Conservation (phyloP, 2,797 vertebrate species). For the Pangasius sanitwongsei region DNA sequence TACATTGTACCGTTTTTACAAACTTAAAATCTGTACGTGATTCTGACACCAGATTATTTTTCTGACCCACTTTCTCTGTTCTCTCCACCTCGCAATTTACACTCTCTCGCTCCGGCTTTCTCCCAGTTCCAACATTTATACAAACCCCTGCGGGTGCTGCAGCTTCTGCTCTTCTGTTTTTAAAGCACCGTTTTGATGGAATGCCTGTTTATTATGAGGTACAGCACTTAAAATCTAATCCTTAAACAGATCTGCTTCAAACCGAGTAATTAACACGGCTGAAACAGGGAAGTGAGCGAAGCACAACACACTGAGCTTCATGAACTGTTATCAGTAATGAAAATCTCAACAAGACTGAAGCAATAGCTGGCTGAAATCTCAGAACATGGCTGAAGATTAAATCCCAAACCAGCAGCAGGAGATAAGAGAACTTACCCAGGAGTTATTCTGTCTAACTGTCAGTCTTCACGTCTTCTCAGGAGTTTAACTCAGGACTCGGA, state of each 20-base stretch:
- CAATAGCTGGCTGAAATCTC: background rate
- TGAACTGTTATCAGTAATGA: background rate
- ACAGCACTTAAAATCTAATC: background rate
- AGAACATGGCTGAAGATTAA: background rate
- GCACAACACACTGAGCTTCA: background rate
- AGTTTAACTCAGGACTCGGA: background rate
- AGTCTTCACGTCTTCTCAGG: background rate
- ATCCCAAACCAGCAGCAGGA: constrained; percentile 7
- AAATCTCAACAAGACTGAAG: background rate
- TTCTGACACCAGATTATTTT: background rate
- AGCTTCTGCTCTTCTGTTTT: background rate
- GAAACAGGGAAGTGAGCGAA: background rate
- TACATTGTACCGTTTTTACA: background rate
- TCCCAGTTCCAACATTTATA: background rate
- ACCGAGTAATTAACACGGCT: background rate
- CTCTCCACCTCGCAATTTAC: background rate
- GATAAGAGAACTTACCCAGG: background rate
- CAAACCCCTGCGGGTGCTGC: background rate
- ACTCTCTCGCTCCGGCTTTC: background rate
- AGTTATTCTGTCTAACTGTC: background rate
- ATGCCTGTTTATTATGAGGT: too few relatives aligned
- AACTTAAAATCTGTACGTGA: too few relatives aligned
- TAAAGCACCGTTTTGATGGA: background rate
- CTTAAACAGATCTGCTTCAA: background rate
- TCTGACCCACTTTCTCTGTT: background rate